phyloP scores from a whole-genome alignment of 2,888 invertebrate genomes.

The Agonopterix heracliana region DNA sequence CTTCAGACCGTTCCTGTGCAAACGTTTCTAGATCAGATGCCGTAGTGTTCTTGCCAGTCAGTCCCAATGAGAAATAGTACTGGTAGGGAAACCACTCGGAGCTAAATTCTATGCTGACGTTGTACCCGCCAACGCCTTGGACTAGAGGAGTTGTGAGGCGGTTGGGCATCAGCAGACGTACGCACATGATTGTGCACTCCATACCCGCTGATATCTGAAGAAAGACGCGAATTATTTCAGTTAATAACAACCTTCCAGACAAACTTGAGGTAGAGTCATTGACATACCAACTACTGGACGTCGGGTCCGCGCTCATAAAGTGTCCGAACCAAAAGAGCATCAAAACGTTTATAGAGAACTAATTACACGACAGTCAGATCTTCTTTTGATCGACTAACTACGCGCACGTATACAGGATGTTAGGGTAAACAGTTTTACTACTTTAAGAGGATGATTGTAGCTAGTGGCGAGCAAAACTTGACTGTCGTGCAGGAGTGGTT shows the following conservation, averaged over 20 bases:
- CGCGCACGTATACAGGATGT: too few species aligned
- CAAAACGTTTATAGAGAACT: background rate
- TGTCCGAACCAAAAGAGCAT: too few species aligned
- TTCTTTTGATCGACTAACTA: too few species aligned
- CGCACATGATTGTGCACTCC: constrained; percentile 52
- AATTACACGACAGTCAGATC: too few species aligned
- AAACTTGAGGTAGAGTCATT: background rate
- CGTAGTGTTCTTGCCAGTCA: constrained; percentile 44
- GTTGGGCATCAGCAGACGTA: constrained; percentile 45
- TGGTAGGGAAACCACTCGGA: constrained; percentile 48
- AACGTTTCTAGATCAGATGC: constrained; percentile 17
- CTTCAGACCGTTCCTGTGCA: constrained; percentile 27
- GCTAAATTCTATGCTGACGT: constrained; percentile 39
- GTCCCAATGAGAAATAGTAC: constrained; percentile 44
- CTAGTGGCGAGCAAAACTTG: too few species aligned
- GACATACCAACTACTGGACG: too few species aligned
- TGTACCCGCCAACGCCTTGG: constrained; percentile 51
- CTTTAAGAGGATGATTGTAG: too few species aligned
- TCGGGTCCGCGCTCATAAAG: too few species aligned
- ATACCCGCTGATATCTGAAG: constrained; percentile 55
- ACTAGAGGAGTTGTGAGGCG: constrained; percentile 34
- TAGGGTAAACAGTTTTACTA: background rate
- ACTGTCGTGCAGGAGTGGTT: too few species aligned
- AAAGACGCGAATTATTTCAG: constrained; percentile 4
- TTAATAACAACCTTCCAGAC: background rate